Percentiles rank a stretch among this genome's conserved stretches.
Evolutionary conservation across 2,888 invertebrate species (phyloP).

Genomic region (Digitonthophagus gazella): DNA sequence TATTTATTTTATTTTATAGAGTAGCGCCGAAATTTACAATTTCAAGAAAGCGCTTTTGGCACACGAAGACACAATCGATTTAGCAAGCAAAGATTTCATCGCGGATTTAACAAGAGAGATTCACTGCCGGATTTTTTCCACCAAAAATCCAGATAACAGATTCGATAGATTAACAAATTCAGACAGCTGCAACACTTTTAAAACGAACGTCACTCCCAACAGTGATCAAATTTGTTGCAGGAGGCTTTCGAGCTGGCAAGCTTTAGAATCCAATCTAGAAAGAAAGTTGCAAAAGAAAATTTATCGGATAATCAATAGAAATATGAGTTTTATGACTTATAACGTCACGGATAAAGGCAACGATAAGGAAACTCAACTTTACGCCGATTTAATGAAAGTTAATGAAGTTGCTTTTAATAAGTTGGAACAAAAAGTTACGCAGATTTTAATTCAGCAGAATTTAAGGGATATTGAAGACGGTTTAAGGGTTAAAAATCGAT

Average conservation of each 20-base stretch:
- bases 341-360: background rate
- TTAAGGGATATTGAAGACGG: constrained; percentile 7
- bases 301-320: constrained; percentile 15
- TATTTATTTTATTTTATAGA: background rate
- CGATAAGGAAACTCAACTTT: background rate
- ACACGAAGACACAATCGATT: background rate
- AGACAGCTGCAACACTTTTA: no score
- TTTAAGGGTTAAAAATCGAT: background rate
- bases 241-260: constrained; percentile 11
- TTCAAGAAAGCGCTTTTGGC: background rate
- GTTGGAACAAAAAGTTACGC: constrained; percentile 23
- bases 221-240: constrained; percentile 3
- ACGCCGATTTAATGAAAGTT: constrained; percentile 19
- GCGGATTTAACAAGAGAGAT: background rate
- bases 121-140: background rate
- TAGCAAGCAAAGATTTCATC: background rate
- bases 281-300: constrained; percentile 14
- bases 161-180: background rate
- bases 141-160: no score
- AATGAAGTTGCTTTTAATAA: constrained; percentile 25
- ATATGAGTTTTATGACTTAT: constrained; percentile 1
- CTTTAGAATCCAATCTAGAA: constrained; percentile 21
- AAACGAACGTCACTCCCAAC: no score
- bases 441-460: constrained; percentile 18
- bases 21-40: background rate